Evolutionary conservation across 2,113 vertebrate species (phyloP), one percentile per base, ranked within the genome.

Genomic region (Cynoglossus semilaevis): DNA sequence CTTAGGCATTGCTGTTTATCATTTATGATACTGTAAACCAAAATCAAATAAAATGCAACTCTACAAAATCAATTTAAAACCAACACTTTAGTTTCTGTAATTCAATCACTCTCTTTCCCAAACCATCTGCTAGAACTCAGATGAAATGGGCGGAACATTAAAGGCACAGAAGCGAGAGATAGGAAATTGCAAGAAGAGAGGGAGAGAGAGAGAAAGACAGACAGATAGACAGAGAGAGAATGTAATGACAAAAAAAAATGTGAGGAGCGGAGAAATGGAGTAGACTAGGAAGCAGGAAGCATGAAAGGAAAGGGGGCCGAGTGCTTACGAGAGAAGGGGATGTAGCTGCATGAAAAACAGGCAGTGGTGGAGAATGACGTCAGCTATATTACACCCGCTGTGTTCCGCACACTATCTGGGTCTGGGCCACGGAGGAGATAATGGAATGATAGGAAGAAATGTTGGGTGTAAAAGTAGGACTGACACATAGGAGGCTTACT

Each of bases 401-500:
- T 51, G 51, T 75, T 74, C 22, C 40, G 46, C 49, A 44, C 35
- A 15, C 59, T 74, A 76, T 79, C 63, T 69, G 58, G 18, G 59
- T 64, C 54, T 51, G 43, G 35, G 56, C 58, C 57, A 37, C 68
- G 36, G 43, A 12, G 37, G 38, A 74, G 67, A 84, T 64, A 73
- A 79, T 53, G 63, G 69, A 72, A 72, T 54, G 61, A 77, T 62
- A 41, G 22, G 11, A 16, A 19, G 44, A 6, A 4, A 29, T 16
- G 63, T 68, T 43, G 67, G 65, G 60, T 63, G 76, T 62, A 51
- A 74, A 85, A 68, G 74, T 68, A 66, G 69, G 56, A 43, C 58
- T 57, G 73, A 66, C 72, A 51, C 52, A 47, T 57, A 37, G 69
- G 56, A 74, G 29, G 58, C 73, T 79, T 79, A 76, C 79, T 59